Percentiles rank a stretch among this genome's conserved stretches.
Evolutionary conservation across 2,113 vertebrate genomes (phyloP).

Genomic region (Mus pahari): DNA sequence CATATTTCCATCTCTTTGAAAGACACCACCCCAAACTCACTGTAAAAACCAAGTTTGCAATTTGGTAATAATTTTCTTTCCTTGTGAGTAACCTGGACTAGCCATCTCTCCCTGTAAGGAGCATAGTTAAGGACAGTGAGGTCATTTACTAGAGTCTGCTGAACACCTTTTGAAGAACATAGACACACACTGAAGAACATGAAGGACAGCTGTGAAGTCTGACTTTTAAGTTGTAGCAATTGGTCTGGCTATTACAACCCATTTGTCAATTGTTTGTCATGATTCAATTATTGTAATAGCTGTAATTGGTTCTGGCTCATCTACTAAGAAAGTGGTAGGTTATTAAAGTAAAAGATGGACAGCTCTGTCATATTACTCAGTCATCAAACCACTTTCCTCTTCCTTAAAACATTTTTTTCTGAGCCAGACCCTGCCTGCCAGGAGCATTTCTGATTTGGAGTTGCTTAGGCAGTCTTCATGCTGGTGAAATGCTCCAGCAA

Average conservation of each 20-base stretch:
- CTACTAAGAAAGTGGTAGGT: constrained; percentile 80
- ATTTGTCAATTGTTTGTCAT: constrained; percentile 79
- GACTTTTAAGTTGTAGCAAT: constrained; percentile 63
- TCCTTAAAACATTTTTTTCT: constrained; percentile 67
- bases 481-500: constrained; percentile 37
- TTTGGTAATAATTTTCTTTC: background rate
- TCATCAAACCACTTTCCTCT: constrained; percentile 49
- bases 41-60: background rate
- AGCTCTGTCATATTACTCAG: constrained; percentile 35
- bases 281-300: constrained; percentile 80
- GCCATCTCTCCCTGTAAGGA: background rate
- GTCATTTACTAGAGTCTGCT: background rate
- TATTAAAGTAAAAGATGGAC: constrained; percentile 77
- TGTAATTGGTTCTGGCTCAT: constrained; percentile 78
- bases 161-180: background rate
- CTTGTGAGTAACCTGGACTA: background rate
- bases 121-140: background rate
- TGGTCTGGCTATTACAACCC: constrained; percentile 54
- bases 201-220: constrained; percentile 40
- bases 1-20: background rate
- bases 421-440: constrained; percentile 37
- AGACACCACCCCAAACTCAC: background rate
- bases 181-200: background rate
- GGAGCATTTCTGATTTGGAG: constrained; percentile 8
- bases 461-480: constrained; percentile 23